These are phyloP conservation scores for Hylaeus volcanicus DNA, from an alignment of 1,140 invertebrate genomes.

Conservation along the genomic window DNA sequence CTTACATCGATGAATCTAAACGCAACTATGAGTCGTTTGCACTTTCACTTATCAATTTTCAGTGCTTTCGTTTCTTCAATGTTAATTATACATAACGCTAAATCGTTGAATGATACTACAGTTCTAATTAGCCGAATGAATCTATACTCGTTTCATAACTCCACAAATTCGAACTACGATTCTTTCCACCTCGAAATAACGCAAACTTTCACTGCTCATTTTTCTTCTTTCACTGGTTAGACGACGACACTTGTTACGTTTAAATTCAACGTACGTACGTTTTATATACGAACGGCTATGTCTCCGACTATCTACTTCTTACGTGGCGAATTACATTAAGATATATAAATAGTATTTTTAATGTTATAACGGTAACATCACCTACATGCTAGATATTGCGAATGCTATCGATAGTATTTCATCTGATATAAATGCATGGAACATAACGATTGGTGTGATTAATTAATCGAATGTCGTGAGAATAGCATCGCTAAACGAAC, in stretches of 20 bases:
- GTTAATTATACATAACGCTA: constrained; percentile 36
- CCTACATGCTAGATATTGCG: constrained; percentile 69
- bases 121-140: neutral
- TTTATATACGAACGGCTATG: constrained; percentile 59
- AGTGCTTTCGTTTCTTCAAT: neutral
- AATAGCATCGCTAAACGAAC: constrained; percentile 34
- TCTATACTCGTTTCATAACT: constrained; percentile 1
- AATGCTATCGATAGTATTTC: constrained; percentile 61
- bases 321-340: constrained; percentile 69
- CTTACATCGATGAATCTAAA: constrained; percentile 71
- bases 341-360: constrained; percentile 80
- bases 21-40: constrained; percentile 64
- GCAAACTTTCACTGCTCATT: neutral
- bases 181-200: neutral
- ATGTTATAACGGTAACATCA: constrained; percentile 79
- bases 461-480: constrained; percentile 30
- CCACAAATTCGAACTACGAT: neutral
- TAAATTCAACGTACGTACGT: constrained; percentile 61
- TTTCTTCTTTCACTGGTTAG: neutral
- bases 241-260: constrained; percentile 55
- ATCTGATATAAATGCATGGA: constrained; percentile 63
- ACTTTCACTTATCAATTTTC: constrained; percentile 7
- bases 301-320: constrained; percentile 66
- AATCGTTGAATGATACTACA: constrained; percentile 5
- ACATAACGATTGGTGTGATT: constrained; percentile 53